Evolutionary conservation across 1,140 invertebrate species (phyloP).

Genomic region (Probaryconus sp.): DNA sequence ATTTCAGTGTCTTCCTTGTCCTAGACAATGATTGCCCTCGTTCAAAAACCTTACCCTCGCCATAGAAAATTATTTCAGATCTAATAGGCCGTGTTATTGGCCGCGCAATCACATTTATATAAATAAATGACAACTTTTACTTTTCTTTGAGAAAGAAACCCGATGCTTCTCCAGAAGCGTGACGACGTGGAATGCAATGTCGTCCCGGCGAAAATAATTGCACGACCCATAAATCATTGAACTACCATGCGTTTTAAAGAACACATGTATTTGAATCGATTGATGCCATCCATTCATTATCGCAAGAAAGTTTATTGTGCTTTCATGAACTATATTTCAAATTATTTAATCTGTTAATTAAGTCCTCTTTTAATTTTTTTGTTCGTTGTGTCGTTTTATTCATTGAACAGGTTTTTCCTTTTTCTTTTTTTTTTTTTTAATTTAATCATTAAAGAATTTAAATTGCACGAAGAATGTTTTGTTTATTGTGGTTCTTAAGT

Average conservation of each 20-base stretch:
- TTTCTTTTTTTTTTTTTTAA: too few species aligned
- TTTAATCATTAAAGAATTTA: too few species aligned
- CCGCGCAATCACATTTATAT: background rate
- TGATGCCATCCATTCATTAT: constrained; percentile 5
- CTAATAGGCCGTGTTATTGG: background rate
- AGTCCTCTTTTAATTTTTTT: background rate
- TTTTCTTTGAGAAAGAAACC: constrained; percentile 39
- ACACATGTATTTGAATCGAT: constrained; percentile 19
- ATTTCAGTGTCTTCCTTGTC: too few species aligned
- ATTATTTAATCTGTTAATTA: constrained; percentile 8
- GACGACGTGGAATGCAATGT: constrained; percentile 38
- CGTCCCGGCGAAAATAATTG: constrained; percentile 35
- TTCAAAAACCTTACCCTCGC: constrained; percentile 6
- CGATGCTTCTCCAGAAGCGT: constrained; percentile 31
- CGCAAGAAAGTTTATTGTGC: constrained; percentile 13
- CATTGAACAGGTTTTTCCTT: too few species aligned
- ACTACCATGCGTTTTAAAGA: constrained; percentile 15
- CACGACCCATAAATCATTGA: constrained; percentile 33
- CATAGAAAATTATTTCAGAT: constrained; percentile 2
- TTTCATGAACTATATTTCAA: background rate
- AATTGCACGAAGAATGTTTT: too few species aligned
- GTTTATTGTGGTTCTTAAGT: too few species aligned
- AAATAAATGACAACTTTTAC: constrained; percentile 36
- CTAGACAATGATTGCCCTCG: background rate
- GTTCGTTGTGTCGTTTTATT: too few species aligned